Base-by-base conservation (phyloP, 2,888 invertebrate genomes). In the Odontocolon sp. region DNA sequence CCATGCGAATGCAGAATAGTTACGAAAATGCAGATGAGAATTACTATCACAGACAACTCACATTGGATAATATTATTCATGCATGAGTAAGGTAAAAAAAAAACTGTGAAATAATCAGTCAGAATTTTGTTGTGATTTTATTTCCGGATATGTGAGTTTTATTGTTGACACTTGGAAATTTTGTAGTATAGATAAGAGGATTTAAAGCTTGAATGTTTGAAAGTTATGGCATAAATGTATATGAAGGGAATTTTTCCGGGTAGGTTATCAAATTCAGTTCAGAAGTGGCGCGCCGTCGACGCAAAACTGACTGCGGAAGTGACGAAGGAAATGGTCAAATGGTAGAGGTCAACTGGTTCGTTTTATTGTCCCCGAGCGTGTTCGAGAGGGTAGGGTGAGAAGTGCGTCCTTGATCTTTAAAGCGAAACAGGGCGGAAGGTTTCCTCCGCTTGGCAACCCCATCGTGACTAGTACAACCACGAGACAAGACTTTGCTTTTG, bases 341-440 rank as follows among this genome's bases (percentile, higher is more conserved):
- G 6, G 21, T 50, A 11, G 31, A 63, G 56, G 71, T 71, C 63
- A 45, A 26, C 38, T 23, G 33, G 11, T 61, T 52, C 6, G 18
- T 18, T 21, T 61, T 61, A 42, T 63, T 42, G 23, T 50, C 47
- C 3, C n/a, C 31, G 59, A 33, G 40, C n/a, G 8, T 23, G 21
- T 31, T 21, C 16, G 11, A 26, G 26, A 14, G 28, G 61, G 33
- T 28, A 2, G 36, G 9, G 21, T 33, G 33, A 23, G 21, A 11
- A 16, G 18, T 11, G n/a, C 21, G 71, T 45, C 63, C 63, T 63
- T 71, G 63, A 63, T 71, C 71, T 54, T 71, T 63, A 64, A 28
- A 26, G 2, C 33, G 45, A 23, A n/a, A 11, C 23, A 42, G 52
- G 36, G 21, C 52, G 52, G 47, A 63, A 56, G 42, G 63, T 36